phyloP scores from a whole-genome alignment of 2,888 invertebrate genomes.

The Sarcophaga variegata region DNA sequence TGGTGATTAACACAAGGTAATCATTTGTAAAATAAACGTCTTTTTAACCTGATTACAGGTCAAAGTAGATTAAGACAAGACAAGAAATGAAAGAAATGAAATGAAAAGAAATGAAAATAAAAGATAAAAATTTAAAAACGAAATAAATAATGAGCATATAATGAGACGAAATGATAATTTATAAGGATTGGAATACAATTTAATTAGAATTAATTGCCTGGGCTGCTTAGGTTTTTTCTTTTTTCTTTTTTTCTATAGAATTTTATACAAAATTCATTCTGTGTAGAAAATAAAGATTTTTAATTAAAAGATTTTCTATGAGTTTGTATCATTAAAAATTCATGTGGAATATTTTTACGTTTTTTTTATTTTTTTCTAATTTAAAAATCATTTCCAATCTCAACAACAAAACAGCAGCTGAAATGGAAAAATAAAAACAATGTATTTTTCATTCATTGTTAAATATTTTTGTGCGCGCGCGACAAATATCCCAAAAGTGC shows the following conservation, averaged over 20 bases:
- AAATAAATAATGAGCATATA: conserved; percentile 7
- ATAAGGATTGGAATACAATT: not conserved
- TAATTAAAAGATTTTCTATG: not conserved
- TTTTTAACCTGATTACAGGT: conserved; percentile 62
- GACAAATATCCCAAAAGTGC: conserved; percentile 69
- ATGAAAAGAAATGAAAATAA: conserved; percentile 6
- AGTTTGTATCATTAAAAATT: conserved; percentile 13
- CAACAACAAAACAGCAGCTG: not conserved
- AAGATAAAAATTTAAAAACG: conserved; percentile 1
- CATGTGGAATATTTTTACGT: not conserved
- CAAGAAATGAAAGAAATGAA: conserved; percentile 6
- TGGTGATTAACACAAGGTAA: conserved; percentile 56
- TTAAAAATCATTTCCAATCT: conserved; percentile 14
- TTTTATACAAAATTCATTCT: not conserved
- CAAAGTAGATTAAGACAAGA: conserved; percentile 46
- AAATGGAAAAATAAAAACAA: not conserved
- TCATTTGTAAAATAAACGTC: conserved; percentile 65
- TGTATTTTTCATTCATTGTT: conserved; percentile 11
- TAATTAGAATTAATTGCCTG: conserved; percentile 54
- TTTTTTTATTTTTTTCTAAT: conserved; percentile 10
- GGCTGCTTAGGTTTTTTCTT: too few species aligned
- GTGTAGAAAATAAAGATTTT: not conserved
- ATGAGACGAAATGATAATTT: conserved; percentile 17
- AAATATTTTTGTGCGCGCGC: conserved; percentile 31
- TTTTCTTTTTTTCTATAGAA: not conserved